These are phyloP conservation scores for Myotis yumanensis DNA, from an alignment of 2,113 vertebrate species.

Conservation along the genomic window DNA sequence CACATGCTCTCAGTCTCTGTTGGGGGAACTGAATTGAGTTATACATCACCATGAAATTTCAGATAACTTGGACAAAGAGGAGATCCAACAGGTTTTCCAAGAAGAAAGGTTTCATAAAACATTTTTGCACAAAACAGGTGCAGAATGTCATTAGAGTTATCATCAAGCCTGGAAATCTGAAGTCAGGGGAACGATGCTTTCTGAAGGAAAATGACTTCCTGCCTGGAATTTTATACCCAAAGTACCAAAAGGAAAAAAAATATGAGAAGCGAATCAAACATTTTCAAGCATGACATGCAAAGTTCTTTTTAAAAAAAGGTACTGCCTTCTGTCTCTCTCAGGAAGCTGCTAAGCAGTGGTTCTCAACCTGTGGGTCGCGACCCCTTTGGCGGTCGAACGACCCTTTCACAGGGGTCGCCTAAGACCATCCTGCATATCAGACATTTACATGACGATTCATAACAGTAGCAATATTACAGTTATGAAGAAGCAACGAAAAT, in stretches of 20 bases:
- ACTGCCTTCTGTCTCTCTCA: not conserved
- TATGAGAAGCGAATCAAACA: not conserved
- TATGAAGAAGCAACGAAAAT: too few relatives aligned
- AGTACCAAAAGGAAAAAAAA: not conserved
- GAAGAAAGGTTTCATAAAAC: not conserved
- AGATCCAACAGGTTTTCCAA: not conserved
- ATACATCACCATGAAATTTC: not conserved
- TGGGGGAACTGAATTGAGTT: not conserved
- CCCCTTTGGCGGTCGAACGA: too few relatives aligned
- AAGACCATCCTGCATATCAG: too few relatives aligned
- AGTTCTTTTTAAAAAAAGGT: not conserved
- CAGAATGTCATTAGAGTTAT: not conserved
- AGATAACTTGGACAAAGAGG: not conserved
- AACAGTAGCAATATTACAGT: too few relatives aligned
- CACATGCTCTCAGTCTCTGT: not conserved
- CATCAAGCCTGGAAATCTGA: not conserved
- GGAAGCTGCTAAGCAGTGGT: not conserved
- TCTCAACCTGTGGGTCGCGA: too few relatives aligned
- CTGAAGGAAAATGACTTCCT: not conserved
- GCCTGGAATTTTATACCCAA: not conserved
- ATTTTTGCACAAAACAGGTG: not conserved
- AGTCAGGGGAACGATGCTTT: not conserved
- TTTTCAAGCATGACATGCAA: not conserved
- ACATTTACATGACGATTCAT: too few relatives aligned
- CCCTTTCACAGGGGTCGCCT: too few relatives aligned